Conservation (phyloP, 2,797 vertebrate genomes). For the Danio tinwini region DNA sequence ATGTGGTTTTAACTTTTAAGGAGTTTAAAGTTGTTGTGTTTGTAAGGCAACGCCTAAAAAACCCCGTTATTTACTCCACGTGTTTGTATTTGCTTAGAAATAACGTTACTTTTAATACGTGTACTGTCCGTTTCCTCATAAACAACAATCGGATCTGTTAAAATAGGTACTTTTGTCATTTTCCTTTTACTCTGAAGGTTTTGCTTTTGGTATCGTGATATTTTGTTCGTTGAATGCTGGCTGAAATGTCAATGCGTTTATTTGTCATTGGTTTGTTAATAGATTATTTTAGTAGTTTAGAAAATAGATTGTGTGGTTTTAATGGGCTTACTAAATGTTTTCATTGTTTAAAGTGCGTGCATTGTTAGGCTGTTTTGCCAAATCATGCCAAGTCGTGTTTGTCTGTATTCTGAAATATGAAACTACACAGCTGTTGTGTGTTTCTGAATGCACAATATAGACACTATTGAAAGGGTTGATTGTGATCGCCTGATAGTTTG, state of each 20-base stretch:
- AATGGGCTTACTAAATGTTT: neutral
- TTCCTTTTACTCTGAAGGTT: neutral
- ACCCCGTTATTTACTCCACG: neutral
- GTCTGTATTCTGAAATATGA: neutral
- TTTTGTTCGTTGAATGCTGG: neutral
- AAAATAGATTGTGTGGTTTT: neutral
- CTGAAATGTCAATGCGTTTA: neutral
- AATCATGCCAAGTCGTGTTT: neutral
- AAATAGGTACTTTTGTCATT: neutral
- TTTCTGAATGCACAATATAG: neutral
- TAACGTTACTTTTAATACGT: neutral
- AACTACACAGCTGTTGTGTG: slow-evolving; percentile 1
- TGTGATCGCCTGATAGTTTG: neutral
- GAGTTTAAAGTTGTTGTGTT: neutral
- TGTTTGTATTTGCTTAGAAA: neutral
- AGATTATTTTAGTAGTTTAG: neutral
- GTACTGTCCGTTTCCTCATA: neutral
- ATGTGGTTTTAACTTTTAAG: neutral
- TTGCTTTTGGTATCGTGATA: neutral
- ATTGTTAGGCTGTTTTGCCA: neutral
- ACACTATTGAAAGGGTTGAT: slow-evolving; percentile 6
- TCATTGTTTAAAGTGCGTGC: no score
- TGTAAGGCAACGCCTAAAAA: neutral
- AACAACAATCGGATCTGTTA: neutral
- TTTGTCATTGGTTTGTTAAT: neutral